Evolutionary conservation across 2,888 invertebrate species (phyloP), one percentile per base, ranked within the genome.

Genomic region (Eristalinus aeneus): DNA sequence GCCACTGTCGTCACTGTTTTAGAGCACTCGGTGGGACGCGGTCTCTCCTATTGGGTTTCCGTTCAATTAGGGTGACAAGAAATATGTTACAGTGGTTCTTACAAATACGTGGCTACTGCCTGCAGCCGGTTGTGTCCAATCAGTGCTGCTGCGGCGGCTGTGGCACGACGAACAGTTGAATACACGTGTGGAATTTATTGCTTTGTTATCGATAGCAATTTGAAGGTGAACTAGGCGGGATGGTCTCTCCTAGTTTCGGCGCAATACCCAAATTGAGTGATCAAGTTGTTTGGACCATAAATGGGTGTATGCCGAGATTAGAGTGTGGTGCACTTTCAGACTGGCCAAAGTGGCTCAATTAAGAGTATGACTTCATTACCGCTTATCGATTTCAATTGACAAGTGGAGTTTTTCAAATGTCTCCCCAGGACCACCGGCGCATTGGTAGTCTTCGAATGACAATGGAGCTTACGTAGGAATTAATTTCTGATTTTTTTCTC

Each of bases 41-140:
- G 61, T n/a, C 8, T 72, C 54, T 76, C 80, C 75, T 77, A 76
- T 77, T 22, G 32, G 65, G 86, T 78, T 86, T 77, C 73, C 71
- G 64, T 86, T 86, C 82, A 86, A 86, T 86, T 86, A 86, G 86
- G 82, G 86, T 86, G 86, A 86, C 86, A 86, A 86, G 86, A 86
- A 82, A 86, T 86, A 86, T 86, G 86, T 78, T 74, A 82, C 77
- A 82, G 77, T 22, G 73, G 74, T 77, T 82, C 82, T 74, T 82
- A 77, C 81, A 81, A 85, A 81, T 85, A 63, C 73, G 63, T 77
- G 56, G 80, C 86, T 82, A 74, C 86, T 77, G 86, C 69, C 61
- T 69, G 71, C 61, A 78, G 77, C 71, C 77, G 82, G 61, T 64
- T 82, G 68, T 78, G 74, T 77, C 82, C 86, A 86, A 86, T 86